Evolutionary conservation across 2,113 vertebrate genomes (phyloP).

Genomic region (Siniperca knerii): DNA sequence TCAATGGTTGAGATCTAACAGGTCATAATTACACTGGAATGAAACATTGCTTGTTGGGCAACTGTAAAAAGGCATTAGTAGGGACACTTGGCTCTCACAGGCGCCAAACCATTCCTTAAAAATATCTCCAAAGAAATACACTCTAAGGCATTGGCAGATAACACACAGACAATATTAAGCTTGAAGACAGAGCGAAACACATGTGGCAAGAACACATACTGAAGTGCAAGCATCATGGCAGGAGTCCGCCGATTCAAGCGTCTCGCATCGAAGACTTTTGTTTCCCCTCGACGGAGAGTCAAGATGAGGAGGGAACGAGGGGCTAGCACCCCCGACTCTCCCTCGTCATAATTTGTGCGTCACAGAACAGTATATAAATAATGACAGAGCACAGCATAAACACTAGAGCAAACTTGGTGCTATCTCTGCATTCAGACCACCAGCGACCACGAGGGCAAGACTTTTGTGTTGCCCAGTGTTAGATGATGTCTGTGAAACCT

Average conservation of each 20-base stretch:
- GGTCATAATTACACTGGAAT: conserved; percentile 72
- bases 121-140: conserved; percentile 65
- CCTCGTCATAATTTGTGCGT: conserved; percentile 64
- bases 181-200: conserved; percentile 60
- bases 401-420: conserved; percentile 40
- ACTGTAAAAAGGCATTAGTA: conserved; percentile 69
- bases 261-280: background rate
- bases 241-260: conserved; percentile 25
- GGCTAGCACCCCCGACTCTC: background rate
- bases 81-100: conserved; percentile 56
- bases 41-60: conserved; percentile 58
- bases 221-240: conserved; percentile 64
- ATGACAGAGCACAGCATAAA: conserved; percentile 52
- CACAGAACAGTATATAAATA: conserved; percentile 72
- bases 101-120: conserved; percentile 53
- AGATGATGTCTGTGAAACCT: background rate
- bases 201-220: conserved; percentile 50
- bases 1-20: conserved; percentile 65
- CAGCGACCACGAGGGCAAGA: background rate
- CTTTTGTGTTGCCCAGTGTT: background rate
- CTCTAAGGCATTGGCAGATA: conserved; percentile 74
- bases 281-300: background rate
- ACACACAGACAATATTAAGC: conserved; percentile 71
- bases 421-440: conserved; percentile 30
- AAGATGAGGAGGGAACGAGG: background rate